Evolutionary conservation across 64 coral and sea anemone species (phyloP).

Genomic region (Astreopora myriophthalma): DNA sequence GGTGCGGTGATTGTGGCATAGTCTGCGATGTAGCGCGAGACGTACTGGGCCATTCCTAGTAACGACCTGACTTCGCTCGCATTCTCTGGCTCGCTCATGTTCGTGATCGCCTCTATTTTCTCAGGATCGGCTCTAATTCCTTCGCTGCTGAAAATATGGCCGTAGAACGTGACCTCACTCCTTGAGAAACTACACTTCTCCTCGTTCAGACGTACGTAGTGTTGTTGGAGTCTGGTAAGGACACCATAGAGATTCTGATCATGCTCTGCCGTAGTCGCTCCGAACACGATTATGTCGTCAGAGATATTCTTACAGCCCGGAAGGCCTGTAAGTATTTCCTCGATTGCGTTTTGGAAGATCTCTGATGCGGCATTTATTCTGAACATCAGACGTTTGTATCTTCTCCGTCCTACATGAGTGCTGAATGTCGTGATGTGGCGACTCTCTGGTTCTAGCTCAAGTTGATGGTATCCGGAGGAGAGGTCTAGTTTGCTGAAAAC

Average conservation of each 20-base stretch:
- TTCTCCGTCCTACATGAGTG: constrained; percentile 55
- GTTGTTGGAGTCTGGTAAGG: constrained; percentile 41
- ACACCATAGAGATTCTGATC: constrained; percentile 56
- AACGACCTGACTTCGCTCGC: constrained; percentile 46
- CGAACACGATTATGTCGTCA: constrained; percentile 74
- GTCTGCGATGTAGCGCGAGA: constrained; percentile 5
- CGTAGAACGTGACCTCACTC: constrained; percentile 58
- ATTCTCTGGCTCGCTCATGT: constrained; percentile 13
- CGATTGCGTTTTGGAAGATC: constrained; percentile 66
- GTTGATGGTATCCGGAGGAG: constrained; percentile 76
- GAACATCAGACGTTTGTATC: constrained; percentile 77
- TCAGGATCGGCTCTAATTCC: constrained; percentile 18
- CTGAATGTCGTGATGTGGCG: constrained; percentile 63
- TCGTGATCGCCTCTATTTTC: constrained; percentile 60
- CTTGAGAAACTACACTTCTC: constrained; percentile 58
- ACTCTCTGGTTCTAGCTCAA: constrained; percentile 69
- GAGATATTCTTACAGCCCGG: constrained; percentile 63
- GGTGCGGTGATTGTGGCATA: no score
- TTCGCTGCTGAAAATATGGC: constrained; percentile 53
- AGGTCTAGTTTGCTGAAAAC: constrained; percentile 70
- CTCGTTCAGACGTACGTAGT: constrained; percentile 58
- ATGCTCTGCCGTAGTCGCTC: constrained; percentile 35
- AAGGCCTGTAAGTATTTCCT: constrained; percentile 56
- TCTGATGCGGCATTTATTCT: constrained; percentile 77
- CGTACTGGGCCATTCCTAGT: constrained; percentile 53